These are phyloP conservation scores for Penelope pileata DNA, from an alignment of 2,113 vertebrate species.

Conservation along the genomic window DNA sequence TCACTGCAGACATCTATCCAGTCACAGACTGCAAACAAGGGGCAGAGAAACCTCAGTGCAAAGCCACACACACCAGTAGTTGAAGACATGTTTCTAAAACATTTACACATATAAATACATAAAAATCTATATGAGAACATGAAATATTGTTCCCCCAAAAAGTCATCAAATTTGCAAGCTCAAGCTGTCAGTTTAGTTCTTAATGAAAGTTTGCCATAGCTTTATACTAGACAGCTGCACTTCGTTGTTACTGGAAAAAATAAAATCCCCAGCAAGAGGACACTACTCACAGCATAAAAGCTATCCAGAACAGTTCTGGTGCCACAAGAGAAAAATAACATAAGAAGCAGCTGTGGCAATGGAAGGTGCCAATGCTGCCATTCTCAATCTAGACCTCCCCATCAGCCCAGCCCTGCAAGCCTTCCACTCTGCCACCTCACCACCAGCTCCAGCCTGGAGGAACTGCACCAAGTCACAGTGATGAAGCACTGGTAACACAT, in stretches of 20 bases:
- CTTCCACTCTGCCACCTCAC: not conserved
- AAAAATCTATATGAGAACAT: not conserved
- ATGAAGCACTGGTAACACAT: accelerated
- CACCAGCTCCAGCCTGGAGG: not conserved
- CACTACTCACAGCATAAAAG: not conserved
- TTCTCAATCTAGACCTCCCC: not conserved
- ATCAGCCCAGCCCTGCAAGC: not conserved
- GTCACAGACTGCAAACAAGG: not conserved
- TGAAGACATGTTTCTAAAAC: not conserved
- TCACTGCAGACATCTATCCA: not conserved
- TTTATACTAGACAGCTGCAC: not conserved
- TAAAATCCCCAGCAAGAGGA: not conserved
- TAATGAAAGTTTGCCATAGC: not conserved
- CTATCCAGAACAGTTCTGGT: not conserved
- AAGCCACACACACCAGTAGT: not conserved
- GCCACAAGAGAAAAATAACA: not conserved
- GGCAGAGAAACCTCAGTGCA: not conserved
- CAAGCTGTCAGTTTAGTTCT: not conserved
- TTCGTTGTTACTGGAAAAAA: not conserved
- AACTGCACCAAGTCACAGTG: not conserved
- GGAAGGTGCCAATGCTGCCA: not conserved
- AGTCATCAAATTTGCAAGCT: not conserved
- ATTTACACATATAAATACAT: not conserved
- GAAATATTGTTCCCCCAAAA: not conserved
- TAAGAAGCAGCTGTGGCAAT: not conserved